These are phyloP conservation scores for Rhopalosiphum maidis DNA, from an alignment of 1,140 invertebrate species.

Conservation along the genomic window DNA sequence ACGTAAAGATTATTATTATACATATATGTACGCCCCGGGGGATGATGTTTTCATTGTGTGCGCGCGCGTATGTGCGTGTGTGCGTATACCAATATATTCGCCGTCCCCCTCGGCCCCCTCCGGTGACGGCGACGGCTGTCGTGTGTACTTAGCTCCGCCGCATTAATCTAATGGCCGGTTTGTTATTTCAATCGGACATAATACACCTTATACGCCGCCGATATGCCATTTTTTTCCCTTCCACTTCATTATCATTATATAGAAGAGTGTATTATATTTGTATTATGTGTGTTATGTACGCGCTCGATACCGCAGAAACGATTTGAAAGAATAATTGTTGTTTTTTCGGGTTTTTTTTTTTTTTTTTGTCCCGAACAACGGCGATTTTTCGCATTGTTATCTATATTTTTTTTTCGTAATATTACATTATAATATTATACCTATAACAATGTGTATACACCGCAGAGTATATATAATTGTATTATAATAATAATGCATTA, in stretches of 20 bases:
- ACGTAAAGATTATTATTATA: background rate
- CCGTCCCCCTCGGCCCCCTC: conserved; percentile 11
- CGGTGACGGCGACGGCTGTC: background rate
- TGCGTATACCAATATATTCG: background rate
- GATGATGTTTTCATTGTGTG: conserved; percentile 55
- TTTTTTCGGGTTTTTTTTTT: background rate
- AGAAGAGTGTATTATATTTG: conserved; percentile 1
- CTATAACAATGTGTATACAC: background rate
- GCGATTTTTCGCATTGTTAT: background rate
- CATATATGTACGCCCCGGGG: conserved; percentile 30
- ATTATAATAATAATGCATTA: background rate
- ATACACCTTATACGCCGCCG: conserved; percentile 31
- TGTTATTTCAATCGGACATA: conserved; percentile 55
- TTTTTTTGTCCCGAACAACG: background rate
- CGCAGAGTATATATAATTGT: background rate
- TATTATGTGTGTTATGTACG: background rate
- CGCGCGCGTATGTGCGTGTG: background rate
- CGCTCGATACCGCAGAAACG: conserved; percentile 18
- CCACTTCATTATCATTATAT: conserved; percentile 50
- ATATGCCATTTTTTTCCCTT: conserved; percentile 18
- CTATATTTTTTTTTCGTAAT: background rate
- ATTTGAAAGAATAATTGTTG: conserved; percentile 49
- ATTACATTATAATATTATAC: background rate
- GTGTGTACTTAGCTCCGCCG: conserved; percentile 47
- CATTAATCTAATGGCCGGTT: conserved; percentile 51